phyloP scores from a whole-genome alignment of 2,888 invertebrate species.

The Pyrgus malvae region DNA sequence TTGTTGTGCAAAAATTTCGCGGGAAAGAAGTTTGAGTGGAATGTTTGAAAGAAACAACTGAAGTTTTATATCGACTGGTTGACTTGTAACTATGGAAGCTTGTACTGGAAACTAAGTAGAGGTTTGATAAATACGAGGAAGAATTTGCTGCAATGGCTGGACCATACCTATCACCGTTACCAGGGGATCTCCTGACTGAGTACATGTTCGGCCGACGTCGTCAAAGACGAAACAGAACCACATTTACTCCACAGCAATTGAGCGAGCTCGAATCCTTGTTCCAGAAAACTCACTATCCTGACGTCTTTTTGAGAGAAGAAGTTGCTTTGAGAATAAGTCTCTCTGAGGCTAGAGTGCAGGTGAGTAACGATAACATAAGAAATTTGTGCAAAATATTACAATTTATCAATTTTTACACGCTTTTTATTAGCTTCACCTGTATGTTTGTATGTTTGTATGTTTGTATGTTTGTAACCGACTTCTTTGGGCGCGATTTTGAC shows the following conservation, averaged over 20 bases:
- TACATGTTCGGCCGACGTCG: slow-evolving; percentile 95
- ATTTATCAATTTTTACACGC: too few species aligned
- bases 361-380: too few species aligned
- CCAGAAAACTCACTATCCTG: slow-evolving; percentile 97
- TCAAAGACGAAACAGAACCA: slow-evolving; percentile 94
- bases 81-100: background rate
- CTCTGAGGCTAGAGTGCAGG: slow-evolving; percentile 96
- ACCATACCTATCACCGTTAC: slow-evolving; percentile 91
- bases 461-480: too few species aligned
- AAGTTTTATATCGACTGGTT: background rate
- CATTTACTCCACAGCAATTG: slow-evolving; percentile 96
- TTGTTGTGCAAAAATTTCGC: slow-evolving; percentile 38
- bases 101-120: background rate
- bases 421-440: too few species aligned
- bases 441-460: too few species aligned
- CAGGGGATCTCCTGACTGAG: slow-evolving; percentile 93
- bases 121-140: background rate
- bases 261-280: slow-evolving; percentile 95
- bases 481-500: too few species aligned
- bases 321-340: slow-evolving; percentile 94
- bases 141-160: slow-evolving; percentile 85
- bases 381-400: too few species aligned
- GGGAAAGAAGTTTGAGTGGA: slow-evolving; percentile 32
- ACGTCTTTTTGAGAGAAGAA: slow-evolving; percentile 94
- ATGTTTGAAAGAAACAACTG: slow-evolving; percentile 9